Percentiles rank a stretch among this genome's conserved stretches.
phyloP scores from a whole-genome alignment of 2,888 invertebrate species.

The Ectemnius cavifrons region DNA sequence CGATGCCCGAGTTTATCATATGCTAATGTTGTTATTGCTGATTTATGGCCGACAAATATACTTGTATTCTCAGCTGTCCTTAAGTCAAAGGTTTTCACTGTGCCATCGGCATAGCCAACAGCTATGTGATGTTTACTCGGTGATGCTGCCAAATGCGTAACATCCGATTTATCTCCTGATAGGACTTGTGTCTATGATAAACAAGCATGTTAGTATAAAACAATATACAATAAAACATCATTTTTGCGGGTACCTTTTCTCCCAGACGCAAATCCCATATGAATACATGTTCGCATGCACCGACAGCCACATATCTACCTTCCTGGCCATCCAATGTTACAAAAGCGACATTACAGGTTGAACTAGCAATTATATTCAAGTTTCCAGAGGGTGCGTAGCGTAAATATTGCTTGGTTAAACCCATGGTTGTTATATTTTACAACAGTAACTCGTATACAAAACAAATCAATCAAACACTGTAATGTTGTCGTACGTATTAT shows the following conservation, averaged over 20 bases:
- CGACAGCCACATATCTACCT: constrained; percentile 93
- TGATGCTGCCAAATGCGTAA: constrained; percentile 87
- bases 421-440: constrained; percentile 81
- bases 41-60: constrained; percentile 90
- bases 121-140: constrained; percentile 90
- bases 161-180: constrained; percentile 89
- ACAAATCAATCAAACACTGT: neutral
- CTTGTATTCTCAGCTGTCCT: constrained; percentile 85
- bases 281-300: constrained; percentile 94
- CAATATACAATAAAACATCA: neutral
- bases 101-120: constrained; percentile 95
- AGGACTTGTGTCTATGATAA: constrained; percentile 85
- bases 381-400: constrained; percentile 90
- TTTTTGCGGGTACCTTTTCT: constrained; percentile 82
- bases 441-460: neutral
- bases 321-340: constrained; percentile 87
- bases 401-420: constrained; percentile 95
- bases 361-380: constrained; percentile 92
- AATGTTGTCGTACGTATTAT: too few relatives aligned
- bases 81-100: constrained; percentile 90
- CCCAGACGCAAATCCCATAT: constrained; percentile 95
- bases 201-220: constrained; percentile 31
- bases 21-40: constrained; percentile 88
- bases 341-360: constrained; percentile 89
- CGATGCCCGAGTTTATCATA: constrained; percentile 82